These are phyloP conservation scores for Drosophila emarginata DNA, from an alignment of 2,888 invertebrate species.

Conservation along the genomic window DNA sequence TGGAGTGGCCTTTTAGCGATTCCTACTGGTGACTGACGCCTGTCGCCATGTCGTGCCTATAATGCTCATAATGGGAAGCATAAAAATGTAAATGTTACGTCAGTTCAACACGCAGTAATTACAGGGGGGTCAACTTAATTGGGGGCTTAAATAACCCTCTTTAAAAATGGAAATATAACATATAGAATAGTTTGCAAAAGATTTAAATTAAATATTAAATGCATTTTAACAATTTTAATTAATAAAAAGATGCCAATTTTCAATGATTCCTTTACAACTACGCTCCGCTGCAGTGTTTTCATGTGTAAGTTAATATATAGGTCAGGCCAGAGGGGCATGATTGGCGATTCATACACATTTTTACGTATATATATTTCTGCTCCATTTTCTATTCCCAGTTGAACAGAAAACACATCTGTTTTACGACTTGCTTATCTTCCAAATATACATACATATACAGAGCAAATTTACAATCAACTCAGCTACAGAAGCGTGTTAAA, in stretches of 20 bases:
- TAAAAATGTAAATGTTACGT: neutral
- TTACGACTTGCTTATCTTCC: neutral
- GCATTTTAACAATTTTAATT: no score
- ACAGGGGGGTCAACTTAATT: neutral
- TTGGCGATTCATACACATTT: neutral
- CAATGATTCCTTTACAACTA: neutral
- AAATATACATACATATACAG: neutral
- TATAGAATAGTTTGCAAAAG: no score
- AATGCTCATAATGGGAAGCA: slow-evolving; percentile 11
- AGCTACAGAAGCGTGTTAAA: slow-evolving; percentile 33
- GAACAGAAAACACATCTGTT: neutral
- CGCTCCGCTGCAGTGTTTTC: neutral
- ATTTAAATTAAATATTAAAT: no score
- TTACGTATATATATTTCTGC: neutral
- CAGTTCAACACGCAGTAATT: slow-evolving; percentile 25
- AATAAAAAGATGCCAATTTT: no score
- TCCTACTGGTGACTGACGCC: slow-evolving; percentile 20
- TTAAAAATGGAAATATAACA: no score
- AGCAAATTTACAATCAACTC: neutral
- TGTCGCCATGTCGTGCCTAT: slow-evolving; percentile 24
- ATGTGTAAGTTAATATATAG: neutral
- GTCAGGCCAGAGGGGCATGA: neutral
- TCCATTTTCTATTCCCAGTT: neutral
- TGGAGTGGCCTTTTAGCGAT: slow-evolving; percentile 12
- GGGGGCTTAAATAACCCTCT: neutral